Conservation (phyloP, 2,888 invertebrate genomes). For the Drosophila bunnanda region DNA sequence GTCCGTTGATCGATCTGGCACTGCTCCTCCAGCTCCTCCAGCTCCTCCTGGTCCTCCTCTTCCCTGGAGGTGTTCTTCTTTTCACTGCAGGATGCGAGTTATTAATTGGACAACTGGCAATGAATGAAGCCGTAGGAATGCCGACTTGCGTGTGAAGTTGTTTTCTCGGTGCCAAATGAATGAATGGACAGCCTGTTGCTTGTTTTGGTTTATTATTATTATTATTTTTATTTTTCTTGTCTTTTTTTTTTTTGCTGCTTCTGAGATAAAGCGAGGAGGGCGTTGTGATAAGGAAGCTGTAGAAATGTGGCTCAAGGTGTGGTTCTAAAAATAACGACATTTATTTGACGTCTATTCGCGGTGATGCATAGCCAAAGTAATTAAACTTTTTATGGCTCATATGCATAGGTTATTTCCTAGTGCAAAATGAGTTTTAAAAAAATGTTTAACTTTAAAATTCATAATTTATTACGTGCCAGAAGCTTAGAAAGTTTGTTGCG, state of each 20-base stretch:
- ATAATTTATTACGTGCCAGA: background rate
- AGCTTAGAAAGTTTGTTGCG: slow-evolving; percentile 20
- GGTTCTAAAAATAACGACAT: slow-evolving; percentile 14
- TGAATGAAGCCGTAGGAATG: slow-evolving; percentile 70
- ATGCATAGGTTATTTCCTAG: background rate
- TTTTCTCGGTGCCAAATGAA: slow-evolving; percentile 35
- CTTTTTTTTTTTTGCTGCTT: slow-evolving; percentile 21
- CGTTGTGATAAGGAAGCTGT: slow-evolving; percentile 42
- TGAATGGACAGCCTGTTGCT: slow-evolving; percentile 28
- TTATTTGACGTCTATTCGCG: slow-evolving; percentile 1
- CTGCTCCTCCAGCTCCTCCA: slow-evolving; percentile 5
- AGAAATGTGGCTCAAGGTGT: slow-evolving; percentile 35
- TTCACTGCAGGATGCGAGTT: slow-evolving; percentile 40
- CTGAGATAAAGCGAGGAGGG: slow-evolving; percentile 12
- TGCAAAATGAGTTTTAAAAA: background rate
- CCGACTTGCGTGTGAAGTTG: slow-evolving; percentile 43
- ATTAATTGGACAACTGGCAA: slow-evolving; percentile 58
- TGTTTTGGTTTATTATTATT: background rate
- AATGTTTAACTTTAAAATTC: background rate
- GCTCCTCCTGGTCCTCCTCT: background rate
- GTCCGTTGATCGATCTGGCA: slow-evolving; percentile 29
- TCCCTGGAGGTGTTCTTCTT: background rate
- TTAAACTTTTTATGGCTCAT: slow-evolving; percentile 12
- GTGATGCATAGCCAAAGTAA: slow-evolving; percentile 5
- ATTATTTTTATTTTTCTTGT: slow-evolving; percentile 4